These are phyloP conservation scores for Cephalopachus bancanus DNA, from an alignment of 2,797 vertebrate species.

Conservation along the genomic window DNA sequence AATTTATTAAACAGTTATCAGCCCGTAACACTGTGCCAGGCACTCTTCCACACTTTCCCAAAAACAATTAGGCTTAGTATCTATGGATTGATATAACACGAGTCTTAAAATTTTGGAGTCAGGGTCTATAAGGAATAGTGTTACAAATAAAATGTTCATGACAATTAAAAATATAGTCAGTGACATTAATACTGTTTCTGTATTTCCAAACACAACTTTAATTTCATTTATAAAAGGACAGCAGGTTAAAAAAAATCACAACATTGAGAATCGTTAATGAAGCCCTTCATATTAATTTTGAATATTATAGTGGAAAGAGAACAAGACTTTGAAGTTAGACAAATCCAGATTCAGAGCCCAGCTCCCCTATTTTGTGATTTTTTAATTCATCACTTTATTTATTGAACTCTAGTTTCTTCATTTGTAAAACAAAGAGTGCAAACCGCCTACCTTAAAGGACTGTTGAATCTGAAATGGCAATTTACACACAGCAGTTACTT, in stretches of 20 bases:
- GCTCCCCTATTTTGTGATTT: neutral
- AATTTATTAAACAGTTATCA: neutral
- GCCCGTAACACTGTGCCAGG: neutral
- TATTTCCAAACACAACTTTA: neutral
- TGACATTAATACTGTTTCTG: neutral
- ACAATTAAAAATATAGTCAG: neutral
- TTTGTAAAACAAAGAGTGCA: neutral
- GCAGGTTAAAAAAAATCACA: neutral
- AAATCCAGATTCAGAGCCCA: neutral
- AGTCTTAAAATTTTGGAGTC: constrained; percentile 20
- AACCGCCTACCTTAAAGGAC: neutral
- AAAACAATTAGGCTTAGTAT: neutral
- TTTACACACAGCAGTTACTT: neutral
- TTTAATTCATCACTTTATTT: neutral
- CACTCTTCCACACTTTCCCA: neutral
- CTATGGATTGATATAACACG: neutral
- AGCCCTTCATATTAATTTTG: neutral
- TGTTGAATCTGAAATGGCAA: neutral
- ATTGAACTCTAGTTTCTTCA: constrained; percentile 6
- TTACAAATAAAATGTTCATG: neutral
- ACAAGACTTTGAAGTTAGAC: neutral
- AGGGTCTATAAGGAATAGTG: neutral
- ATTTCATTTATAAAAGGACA: neutral
- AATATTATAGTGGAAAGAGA: neutral
- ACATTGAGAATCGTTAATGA: neutral